Conservation (phyloP, 2,888 invertebrate species). For the Strigamia maritima region DNA sequence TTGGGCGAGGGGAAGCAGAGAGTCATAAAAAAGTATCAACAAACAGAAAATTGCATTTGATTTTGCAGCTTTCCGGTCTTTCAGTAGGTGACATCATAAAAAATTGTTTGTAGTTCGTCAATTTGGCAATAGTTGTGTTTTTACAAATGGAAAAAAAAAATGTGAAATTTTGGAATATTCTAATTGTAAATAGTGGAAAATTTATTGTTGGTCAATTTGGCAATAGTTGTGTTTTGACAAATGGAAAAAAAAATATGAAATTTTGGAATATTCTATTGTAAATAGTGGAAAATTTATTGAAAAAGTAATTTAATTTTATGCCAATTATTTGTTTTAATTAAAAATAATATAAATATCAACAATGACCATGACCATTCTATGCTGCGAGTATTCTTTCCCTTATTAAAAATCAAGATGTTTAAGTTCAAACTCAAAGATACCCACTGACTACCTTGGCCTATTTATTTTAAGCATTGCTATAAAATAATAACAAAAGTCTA, state of each 20-base stretch:
- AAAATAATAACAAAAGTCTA: not conserved
- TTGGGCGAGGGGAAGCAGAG: not conserved
- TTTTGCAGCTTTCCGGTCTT: not conserved
- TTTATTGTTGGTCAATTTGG: not conserved
- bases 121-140: not conserved
- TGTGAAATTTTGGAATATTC: no score
- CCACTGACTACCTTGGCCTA: slow-evolving; percentile 13
- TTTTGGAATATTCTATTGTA: no score
- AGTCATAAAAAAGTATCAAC: not conserved
- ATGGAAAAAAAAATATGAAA: no score
- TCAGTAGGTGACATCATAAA: not conserved
- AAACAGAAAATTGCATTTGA: not conserved
- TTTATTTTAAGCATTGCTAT: not conserved
- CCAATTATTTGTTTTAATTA: no score
- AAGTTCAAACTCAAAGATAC: slow-evolving; percentile 6
- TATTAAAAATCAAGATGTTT: not conserved
- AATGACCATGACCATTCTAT: no score
- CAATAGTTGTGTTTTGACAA: not conserved
- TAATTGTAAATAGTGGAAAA: no score
- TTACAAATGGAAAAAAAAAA: no score
- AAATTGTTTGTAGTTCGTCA: not conserved
- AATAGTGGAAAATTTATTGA: no score
- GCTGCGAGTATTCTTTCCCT: not conserved
- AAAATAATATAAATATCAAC: no score
- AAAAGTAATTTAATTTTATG: no score